Base-by-base conservation (phyloP, 1,140 invertebrate species). In the Thaumetopoea pityocampa region DNA sequence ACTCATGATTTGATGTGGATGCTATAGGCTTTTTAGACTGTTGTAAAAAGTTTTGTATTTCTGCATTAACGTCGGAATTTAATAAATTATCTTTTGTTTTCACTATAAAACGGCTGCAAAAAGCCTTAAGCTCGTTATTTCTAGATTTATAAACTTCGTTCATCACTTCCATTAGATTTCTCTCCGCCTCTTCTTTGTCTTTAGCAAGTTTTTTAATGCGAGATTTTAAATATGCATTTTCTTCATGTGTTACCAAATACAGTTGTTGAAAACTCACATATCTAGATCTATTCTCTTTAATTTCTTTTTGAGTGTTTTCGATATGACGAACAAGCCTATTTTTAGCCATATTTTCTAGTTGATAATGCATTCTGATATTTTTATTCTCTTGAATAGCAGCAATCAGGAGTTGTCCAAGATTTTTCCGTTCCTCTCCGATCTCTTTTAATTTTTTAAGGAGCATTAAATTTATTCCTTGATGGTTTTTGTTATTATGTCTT, bases 261-360 rank as follows among this genome's bases (percentile, higher is more conserved):
- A 79, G 52, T 42, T 83, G 63, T 36, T 78, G 72, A 27, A 73
- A 78, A 64, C 49, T 66, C 3, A 72, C 33, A 33, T 68, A 76
- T 23, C 47, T 58, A 0, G 57, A 63, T 36, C 55, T 57, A 19
- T 63, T 70, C 44, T 76, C 68, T 51, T 67, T 76, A 16, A 77
- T 53, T 54, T 64, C 37, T 34, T 56, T 69, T 17, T 78, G 57
- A 3, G 64, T 64, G 5, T 68, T 51, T 47, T 79, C 60, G 5
- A 70, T 56, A 16, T 73, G 44, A 16, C 34, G 37, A 3, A 52
- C 28, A 12, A 76, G 59, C 54, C 66, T 60, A 15, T 60, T 67
- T 51, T 71, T 80, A 6, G 70, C 55, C 46, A 65, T 46, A 0
- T 26, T 63, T 32, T 76, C 64, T 14, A 70, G 52, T 26, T 73